Evolutionary conservation across 1,140 invertebrate species (phyloP), one percentile per base, ranked within the genome.

Genomic region (Trichonephila clavata): DNA sequence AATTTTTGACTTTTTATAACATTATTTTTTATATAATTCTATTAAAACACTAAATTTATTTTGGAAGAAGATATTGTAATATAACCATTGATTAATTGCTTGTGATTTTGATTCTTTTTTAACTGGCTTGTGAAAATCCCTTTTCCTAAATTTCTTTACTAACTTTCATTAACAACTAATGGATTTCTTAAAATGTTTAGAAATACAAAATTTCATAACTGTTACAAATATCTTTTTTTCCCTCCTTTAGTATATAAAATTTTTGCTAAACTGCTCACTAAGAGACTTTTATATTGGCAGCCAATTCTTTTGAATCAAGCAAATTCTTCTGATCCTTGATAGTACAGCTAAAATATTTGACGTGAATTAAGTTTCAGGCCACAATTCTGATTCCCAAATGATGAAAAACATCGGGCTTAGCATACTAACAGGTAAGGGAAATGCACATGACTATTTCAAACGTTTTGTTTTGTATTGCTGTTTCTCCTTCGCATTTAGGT

Each of bases 231-330:
- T 50, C n/a, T 84, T 32, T 32, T 32, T 32, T 84, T 84, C n/a
- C 57, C 83, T 84, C n/a, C 24, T 84, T 84, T 57, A 84, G 83
- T 84, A 84, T 24, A n/a, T 84, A 87, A 77, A 80, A 63, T 93
- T 81, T 92, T 61, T 92, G 68, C 80, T 84, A 60, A 92, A 32
- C 61, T 86, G 43, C 92, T 87, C 60, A 87, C 86, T 81, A 80
- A 93, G 86, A 63, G 86, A 57, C 68, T 81, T 50, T 80, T 93
- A 93, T 93, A 81, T 93, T 87, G 65, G 71, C 92, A 88, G 68
- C 32, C n/a, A 86, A 57, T 86, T 87, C 92, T 87, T 93, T 87
- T 65, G 77, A 65, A 50, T 84, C 60, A 83, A 84, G 90, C 80
- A 39, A 61, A 57, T 87, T 92, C 91, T 50, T 27, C 80, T 86